phyloP scores from a whole-genome alignment of 2,888 invertebrate genomes.

The Agrochola lota region DNA sequence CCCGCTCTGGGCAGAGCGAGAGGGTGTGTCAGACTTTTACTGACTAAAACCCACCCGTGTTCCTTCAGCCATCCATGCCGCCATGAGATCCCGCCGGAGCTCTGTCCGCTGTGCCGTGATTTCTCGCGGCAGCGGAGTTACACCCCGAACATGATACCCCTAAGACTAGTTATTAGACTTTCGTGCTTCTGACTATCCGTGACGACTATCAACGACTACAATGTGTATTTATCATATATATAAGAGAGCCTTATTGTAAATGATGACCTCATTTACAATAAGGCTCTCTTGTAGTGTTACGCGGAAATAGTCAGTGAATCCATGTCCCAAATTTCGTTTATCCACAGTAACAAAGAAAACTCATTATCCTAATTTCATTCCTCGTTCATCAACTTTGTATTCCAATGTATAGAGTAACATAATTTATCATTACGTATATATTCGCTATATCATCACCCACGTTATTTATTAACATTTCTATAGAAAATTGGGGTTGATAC shows the following conservation, averaged over 20 bases:
- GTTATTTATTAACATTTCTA: constrained; percentile 35
- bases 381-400: constrained; percentile 23
- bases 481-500: constrained; percentile 30
- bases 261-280: not conserved
- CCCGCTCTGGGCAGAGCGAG: too few species aligned
- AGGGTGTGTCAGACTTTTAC: too few species aligned
- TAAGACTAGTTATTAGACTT: not conserved
- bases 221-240: not conserved
- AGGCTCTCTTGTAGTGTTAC: not conserved
- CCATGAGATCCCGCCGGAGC: too few species aligned
- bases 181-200: too few species aligned
- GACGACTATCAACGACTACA: not conserved
- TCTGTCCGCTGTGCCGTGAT: too few species aligned
- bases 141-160: too few species aligned
- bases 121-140: too few species aligned
- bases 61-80: too few species aligned
- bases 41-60: too few species aligned
- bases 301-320: not conserved
- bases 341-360: not conserved
- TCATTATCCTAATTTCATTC: constrained; percentile 42
- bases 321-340: not conserved
- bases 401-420: constrained; percentile 14
- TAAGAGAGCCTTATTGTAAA: too few species aligned
- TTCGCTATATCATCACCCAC: constrained; percentile 47
- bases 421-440: constrained; percentile 56